Conservation (phyloP, 37 sponge, comb jelly and placozoan species). For the Aplysina aerophoba region DNA sequence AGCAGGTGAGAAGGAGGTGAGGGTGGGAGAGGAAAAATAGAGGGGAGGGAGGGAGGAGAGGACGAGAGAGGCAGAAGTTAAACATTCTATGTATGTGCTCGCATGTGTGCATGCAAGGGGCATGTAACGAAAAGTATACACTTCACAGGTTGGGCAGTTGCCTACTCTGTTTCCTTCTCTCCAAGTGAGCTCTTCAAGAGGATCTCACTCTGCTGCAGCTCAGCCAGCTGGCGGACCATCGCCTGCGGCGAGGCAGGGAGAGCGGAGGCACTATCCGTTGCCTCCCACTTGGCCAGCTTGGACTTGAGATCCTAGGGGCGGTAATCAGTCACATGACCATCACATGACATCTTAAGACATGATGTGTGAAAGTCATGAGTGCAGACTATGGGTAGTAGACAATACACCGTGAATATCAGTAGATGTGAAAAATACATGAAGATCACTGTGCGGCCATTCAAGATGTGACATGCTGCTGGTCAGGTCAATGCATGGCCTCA, state of each 20-base stretch:
- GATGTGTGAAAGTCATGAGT: too few species aligned
- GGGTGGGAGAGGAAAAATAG: background rate
- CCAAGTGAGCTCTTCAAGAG: slow-evolving; percentile 34
- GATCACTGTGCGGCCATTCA: too few species aligned
- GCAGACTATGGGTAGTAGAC: too few species aligned
- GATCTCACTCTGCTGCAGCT: slow-evolving; percentile 57
- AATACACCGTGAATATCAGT: too few species aligned
- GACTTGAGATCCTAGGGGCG: background rate
- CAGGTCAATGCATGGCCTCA: too few species aligned
- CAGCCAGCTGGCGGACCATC: slow-evolving; percentile 29
- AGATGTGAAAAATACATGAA: too few species aligned
- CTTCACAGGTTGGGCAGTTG: background rate
- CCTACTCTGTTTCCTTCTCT: slow-evolving; percentile 20
- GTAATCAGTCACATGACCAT: too few species aligned
- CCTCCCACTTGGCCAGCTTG: slow-evolving; percentile 23
- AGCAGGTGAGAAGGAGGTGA: background rate
- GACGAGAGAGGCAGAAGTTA: background rate
- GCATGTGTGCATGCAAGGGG: background rate
- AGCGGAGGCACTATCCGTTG: background rate
- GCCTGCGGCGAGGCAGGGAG: slow-evolving; percentile 20
- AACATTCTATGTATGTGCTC: background rate
- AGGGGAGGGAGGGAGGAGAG: background rate
- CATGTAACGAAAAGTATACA: background rate
- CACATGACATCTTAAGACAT: too few species aligned
- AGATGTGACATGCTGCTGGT: too few species aligned